Evolutionary conservation across 2,888 invertebrate species (phyloP), one percentile per base, ranked within the genome.

Genomic region (Epiblema foenella): DNA sequence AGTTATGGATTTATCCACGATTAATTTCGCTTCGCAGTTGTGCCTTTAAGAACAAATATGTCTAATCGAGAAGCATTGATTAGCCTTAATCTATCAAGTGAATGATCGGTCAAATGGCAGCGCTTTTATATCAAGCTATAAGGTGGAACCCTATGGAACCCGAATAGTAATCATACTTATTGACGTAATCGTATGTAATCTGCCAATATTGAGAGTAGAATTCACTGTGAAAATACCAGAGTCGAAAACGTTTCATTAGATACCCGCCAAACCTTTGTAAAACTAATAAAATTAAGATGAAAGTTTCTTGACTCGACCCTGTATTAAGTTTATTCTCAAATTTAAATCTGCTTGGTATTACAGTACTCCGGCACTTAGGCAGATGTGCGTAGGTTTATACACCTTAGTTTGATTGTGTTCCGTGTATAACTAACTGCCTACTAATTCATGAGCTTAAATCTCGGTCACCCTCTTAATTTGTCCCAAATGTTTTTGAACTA

Each of bases 31-130:
- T 52, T 11, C 17, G 46, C 24, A 49, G 60, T 60, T 60, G 64
- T 64, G 64, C 64, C 64, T 60, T 60, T 46, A 60, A 60, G 29
- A 46, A 46, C 60, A n/a, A 46, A 17, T 46, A 15, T 42, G 9
- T 24, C 15, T 59, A 59, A 42, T 56, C 33, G 33, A n/a, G n/a
- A 33, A 33, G 15, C 20, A 39, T 42, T 58, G 39, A 58, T 7
- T 37, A 42, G 59, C 46, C 46, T 60, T 60, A 60, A 60, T 46
- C 24, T 46, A 46, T 20, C 42, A 15, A 59, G 42, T 20, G 8
- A 46, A 60, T 24, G n/a, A 17, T 17, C n/a, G 1, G 24, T 60
- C 7, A 7, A 20, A 42, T 46, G 46, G 29, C 3, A 29, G 24
- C 60, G 17, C 3, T 20, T 42, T 11, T 46, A 39, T 46, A 46